Evolutionary conservation across 2,797 vertebrate genomes (phyloP).

Genomic region (Cuculus canorus): DNA sequence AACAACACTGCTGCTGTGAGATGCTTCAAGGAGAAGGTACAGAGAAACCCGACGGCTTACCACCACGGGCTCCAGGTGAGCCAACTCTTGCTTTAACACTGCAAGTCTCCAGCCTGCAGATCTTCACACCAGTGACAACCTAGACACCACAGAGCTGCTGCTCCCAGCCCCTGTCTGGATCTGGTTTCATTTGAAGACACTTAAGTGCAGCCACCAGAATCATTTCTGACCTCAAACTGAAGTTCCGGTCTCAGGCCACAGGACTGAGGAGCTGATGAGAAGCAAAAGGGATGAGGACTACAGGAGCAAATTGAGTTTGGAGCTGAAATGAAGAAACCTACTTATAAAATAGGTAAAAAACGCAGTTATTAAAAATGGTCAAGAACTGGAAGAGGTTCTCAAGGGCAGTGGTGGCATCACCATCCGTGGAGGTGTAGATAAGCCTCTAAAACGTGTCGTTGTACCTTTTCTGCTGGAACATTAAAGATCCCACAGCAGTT

Average conservation of each 20-base stretch:
- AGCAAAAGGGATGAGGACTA: neutral
- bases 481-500: neutral
- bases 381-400: no score
- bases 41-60: neutral
- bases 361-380: neutral
- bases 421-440: no score
- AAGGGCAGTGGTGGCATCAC: no score
- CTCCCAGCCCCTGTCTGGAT: neutral
- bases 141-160: neutral
- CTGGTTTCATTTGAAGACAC: neutral
- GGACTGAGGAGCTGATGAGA: neutral
- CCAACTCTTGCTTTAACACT: neutral
- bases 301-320: neutral
- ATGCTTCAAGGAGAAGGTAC: neutral
- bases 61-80: fast-evolving
- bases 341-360: neutral
- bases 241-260: neutral
- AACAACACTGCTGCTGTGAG: neutral
- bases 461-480: no score
- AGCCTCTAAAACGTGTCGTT: no score
- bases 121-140: neutral
- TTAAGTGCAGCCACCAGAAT: neutral
- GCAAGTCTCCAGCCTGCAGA: neutral
- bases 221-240: neutral
- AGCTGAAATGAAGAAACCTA: neutral